A percentile compares a stretch with the other conserved stretches of the same genome.
These are phyloP conservation scores for Esox masquinongy DNA, from an alignment of 2,797 vertebrate species.

Conservation along the genomic window DNA sequence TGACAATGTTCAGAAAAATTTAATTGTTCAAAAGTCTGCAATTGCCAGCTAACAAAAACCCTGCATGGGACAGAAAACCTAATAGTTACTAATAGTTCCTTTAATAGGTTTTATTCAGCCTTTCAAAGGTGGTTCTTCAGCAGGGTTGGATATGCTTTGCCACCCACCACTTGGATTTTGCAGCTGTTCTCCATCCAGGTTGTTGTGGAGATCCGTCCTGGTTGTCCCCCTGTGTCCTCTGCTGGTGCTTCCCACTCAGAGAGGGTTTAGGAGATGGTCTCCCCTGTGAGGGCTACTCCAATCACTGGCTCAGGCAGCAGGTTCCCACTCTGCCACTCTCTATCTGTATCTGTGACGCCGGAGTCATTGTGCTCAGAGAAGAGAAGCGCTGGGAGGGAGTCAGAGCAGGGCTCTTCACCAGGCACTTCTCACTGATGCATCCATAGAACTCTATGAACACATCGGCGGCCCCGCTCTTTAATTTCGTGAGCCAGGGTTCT, in stretches of 20 bases:
- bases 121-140: background rate
- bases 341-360: conserved; percentile 27
- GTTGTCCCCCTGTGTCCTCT: background rate
- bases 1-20: too few species aligned
- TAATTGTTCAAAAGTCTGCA: too few species aligned
- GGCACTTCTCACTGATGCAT: conserved; percentile 37
- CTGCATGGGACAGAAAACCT: background rate
- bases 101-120: too few species aligned
- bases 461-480: conserved; percentile 28
- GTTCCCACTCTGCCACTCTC: background rate
- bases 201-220: too few species aligned
- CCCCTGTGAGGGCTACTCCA: conserved; percentile 23
- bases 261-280: conserved; percentile 23
- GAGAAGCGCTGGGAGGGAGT: conserved; percentile 5
- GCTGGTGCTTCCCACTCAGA: background rate
- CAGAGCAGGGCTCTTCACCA: conserved; percentile 27
- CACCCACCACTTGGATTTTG: background rate
- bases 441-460: conserved; percentile 36
- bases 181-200: background rate
- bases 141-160: background rate
- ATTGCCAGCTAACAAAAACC: too few species aligned
- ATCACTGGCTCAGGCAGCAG: conserved; percentile 22
- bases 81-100: background rate
- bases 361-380: conserved; percentile 46
- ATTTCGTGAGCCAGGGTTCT: background rate